Evolutionary conservation across 1,140 invertebrate genomes (phyloP), one percentile per base, ranked within the genome.

Genomic region (Chrysomallon squamiferum): DNA sequence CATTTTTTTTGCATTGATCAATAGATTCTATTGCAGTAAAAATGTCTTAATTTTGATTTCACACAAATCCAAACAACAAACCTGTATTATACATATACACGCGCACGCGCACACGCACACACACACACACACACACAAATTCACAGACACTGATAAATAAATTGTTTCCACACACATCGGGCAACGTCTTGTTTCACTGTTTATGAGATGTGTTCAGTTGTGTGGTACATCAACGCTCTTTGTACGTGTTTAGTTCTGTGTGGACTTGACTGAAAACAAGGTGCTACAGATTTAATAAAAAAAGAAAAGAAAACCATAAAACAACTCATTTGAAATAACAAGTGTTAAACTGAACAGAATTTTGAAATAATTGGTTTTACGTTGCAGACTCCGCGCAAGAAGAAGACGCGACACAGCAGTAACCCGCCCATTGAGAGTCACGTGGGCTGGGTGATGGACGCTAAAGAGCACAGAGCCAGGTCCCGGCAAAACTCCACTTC

Each of bases 381-480:
- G 47, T 68, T 75, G 38, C 70, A 87, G 80, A 85, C 89, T 22
- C 88, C 85, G 64, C 87, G 94, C 18, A 97, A 97, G 86, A 89
- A 93, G 62, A 97, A 97, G 88, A 96, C 95, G 3, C 88, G 93
- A 35, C 94, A 97, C 83, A 95, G 93, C 69, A 91, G 90, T 72
- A 96, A 97, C 88, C 95, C 95, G n/a, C 94, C 94, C 0, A 89
- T 95, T 47, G 97, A 98, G 81, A 92, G 94, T 79, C 95, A 98
- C 80, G 94, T 99, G 43, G 97, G 97, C 27, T 99, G 97, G 97
- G 92, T 99, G 68, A 81, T 85, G 79, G 84, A 84, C 41, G 73
- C 70, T 38, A 83, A 78, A 59, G 79, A 82, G 59, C 82, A 84
- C 59, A 62, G 67, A 52, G 78, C 79, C 43, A 58, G 80, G 32